These are phyloP conservation scores for Halictus ligatus DNA, from an alignment of 2,888 invertebrate genomes.

Conservation along the genomic window DNA sequence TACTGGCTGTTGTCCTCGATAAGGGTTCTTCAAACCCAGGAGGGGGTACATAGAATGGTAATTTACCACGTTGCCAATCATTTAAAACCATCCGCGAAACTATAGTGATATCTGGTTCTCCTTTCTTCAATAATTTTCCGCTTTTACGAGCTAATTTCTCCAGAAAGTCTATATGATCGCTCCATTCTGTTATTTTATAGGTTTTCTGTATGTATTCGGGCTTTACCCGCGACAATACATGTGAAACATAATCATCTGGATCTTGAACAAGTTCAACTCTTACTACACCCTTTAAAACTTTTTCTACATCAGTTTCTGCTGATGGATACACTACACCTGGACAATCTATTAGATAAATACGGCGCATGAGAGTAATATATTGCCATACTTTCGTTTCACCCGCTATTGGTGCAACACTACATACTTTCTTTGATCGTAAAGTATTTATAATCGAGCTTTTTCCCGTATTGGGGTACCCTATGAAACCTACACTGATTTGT, in stretches of 20 bases:
- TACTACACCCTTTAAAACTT: constrained; percentile 98
- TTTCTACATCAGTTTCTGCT: constrained; percentile 97
- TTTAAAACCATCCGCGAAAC: constrained; percentile 98
- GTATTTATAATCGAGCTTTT: constrained; percentile 99
- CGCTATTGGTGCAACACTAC: constrained; percentile 99
- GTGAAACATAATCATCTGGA: constrained; percentile 97
- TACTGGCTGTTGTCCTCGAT: constrained; percentile 81
- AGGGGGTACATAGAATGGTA: constrained; percentile 97
- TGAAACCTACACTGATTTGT: constrained; percentile 99
- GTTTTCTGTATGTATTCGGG: constrained; percentile 95
- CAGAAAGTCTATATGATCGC: constrained; percentile 93
- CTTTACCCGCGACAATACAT: constrained; percentile 94
- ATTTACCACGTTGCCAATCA: constrained; percentile 99
- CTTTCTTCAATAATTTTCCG: constrained; percentile 97
- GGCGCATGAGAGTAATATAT: constrained; percentile 98
- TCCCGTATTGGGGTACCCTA: constrained; percentile 99
- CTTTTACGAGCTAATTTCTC: constrained; percentile 94
- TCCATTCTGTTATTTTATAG: constrained; percentile 94
- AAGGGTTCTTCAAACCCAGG: constrained; percentile 91
- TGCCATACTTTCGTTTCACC: constrained; percentile 99
- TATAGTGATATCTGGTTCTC: constrained; percentile 96
- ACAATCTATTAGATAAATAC: constrained; percentile 99
- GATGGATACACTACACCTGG: constrained; percentile 99
- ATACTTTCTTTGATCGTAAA: constrained; percentile 97
- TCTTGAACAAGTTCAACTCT: constrained; percentile 96